Evolutionary conservation across 2,797 vertebrate genomes (phyloP).

Genomic region (Tympanoctomys barrerae): DNA sequence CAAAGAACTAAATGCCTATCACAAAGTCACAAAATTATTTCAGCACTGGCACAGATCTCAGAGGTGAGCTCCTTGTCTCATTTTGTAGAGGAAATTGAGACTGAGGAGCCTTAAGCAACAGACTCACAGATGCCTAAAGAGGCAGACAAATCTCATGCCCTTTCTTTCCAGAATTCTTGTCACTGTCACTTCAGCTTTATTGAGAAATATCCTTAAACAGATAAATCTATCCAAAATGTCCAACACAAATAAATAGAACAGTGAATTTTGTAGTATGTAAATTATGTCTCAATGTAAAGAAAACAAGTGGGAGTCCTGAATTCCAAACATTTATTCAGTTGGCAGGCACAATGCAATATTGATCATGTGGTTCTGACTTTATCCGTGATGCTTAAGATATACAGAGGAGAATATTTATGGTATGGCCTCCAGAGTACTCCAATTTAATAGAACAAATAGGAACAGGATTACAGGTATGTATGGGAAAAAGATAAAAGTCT

Average conservation of each 20-base stretch:
- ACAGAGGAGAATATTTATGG: constrained; percentile 90
- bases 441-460: constrained; percentile 82
- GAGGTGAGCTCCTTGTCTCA: neutral
- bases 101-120: constrained; percentile 9
- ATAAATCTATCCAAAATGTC: constrained; percentile 47
- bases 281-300: constrained; percentile 33
- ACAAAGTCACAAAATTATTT: constrained; percentile 12
- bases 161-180: neutral
- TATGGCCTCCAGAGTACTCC: constrained; percentile 89
- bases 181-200: neutral
- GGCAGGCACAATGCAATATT: constrained; percentile 82
- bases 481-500: constrained; percentile 71
- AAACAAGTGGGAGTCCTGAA: neutral
- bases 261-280: neutral
- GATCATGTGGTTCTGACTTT: constrained; percentile 92
- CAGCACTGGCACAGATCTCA: constrained; percentile 18
- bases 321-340: constrained; percentile 54
- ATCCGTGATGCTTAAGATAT: constrained; percentile 92
- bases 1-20: neutral
- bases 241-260: neutral
- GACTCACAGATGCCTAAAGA: constrained; percentile 8
- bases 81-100: neutral
- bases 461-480: constrained; percentile 67
- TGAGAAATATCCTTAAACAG: constrained; percentile 50
- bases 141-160: neutral